Base-by-base conservation (phyloP, 2,113 vertebrate species). In the Muntiacus muntjak region DNA sequence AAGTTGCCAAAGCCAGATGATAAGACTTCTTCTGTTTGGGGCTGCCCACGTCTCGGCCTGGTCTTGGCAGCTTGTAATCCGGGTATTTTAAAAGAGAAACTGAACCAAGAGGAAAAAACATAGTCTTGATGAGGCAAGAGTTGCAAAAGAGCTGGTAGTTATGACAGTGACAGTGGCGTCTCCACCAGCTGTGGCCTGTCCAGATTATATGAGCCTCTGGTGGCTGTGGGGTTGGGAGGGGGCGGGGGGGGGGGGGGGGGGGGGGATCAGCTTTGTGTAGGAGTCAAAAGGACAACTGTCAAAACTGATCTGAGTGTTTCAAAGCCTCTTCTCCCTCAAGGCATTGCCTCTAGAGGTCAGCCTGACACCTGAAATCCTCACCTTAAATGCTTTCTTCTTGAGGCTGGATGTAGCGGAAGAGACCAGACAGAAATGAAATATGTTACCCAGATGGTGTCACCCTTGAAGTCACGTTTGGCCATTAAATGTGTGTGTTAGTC, bases 91-190 rank as follows among this genome's bases (percentile, higher is more conserved):
- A 94, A 97, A 96, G 36, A 92, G 78, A 98, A 97, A 96, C 58
- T 14, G 28, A 91, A 83, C 55, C 45, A 88, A 83, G 85, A 92
- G 28, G 57, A 71, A 79, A 50, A 97, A 96, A 96, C 58, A 57
- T 4, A 60, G 13, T 67, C 76, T 95, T 36, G 82, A 93, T 97
- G 91, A 98, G 84, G 71, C 87, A 97, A 98, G 86, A 87, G 64
- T 91, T 95, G 33, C 60, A 54, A 95, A 97, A 94, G 47, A 36
- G 36, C 14, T 4, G 83, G 36, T 97, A 89, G 62, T n/a, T n/a
- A 1, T 76, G 60, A 95, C 13, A 28, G 40, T 36, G 71, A 58
- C 3, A 0, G 40, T 47, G 47, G 52, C 45, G 16, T 43, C 50
- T 50, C 52, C 43, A 30, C 67, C 55, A 30, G 14, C 13, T 78